Evolutionary conservation across 2,888 invertebrate species (phyloP), one percentile per base, ranked within the genome.

Genomic region (Harmothoe impar): DNA sequence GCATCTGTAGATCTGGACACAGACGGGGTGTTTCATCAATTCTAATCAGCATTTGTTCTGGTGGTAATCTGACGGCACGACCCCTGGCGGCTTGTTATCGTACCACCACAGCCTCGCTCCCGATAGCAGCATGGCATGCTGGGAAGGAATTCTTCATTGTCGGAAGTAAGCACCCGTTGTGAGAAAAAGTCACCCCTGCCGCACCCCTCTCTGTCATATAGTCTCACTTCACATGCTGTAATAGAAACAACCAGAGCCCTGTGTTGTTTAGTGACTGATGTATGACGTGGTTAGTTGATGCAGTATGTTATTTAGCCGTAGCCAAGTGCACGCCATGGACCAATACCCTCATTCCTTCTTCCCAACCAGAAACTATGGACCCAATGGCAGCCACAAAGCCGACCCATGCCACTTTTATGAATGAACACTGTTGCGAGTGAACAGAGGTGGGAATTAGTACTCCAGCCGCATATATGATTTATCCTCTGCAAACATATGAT

Each of bases 11-110:
- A 43, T 43, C 43, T 43, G 43, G 43, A 43, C 43, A 43, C 43
- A 43, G 43, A 43, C 10, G 43, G 43, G 10, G 43, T 43, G 5
- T 77, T 77, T 77, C 29, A 77, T 77, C 77, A 77, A 77, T 77
- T 31, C 77, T 31, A 29, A 77, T 77, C 77, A 77, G 77, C 31
- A 15, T 77, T 31, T 77, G 77, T 31, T 62, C n/a, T n/a, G 62
- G 62, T 15, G 20, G 62, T 62, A 62, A 62, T 62, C 77, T 31
- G 31, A 77, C 77, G 77, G 77, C 77, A 25, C 31, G 29, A 20
- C 31, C n/a, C 25, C 77, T 25, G 31, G 25, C 77, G 77, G 77
- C 77, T 25, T 77, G 77, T 29, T n/a, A n/a, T 29, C 77, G 77
- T 31, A 62, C 77, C 29, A 17, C 17, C 77, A 77, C 77, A 77